phyloP scores from a whole-genome alignment of 2,113 vertebrate species.

The Collichthys lucidus region DNA sequence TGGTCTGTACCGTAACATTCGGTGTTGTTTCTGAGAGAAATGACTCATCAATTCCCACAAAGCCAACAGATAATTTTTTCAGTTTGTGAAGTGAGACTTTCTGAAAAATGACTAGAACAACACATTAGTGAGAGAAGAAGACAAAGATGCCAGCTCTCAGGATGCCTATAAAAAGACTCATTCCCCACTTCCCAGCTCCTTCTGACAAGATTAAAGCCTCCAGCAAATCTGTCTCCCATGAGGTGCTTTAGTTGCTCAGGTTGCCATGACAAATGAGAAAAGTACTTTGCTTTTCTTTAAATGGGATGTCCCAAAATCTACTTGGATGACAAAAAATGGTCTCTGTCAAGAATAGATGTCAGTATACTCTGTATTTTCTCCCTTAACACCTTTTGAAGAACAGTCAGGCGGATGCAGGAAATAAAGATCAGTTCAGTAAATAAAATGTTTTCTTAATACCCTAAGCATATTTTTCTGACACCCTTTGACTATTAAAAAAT shows the following conservation, averaged over 20 bases:
- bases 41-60: slow-evolving; percentile 26
- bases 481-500: background rate
- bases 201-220: slow-evolving; percentile 54
- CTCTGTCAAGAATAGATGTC: background rate
- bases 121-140: slow-evolving; percentile 35
- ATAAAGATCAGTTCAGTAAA: background rate
- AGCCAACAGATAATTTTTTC: slow-evolving; percentile 7
- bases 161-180: slow-evolving; percentile 48
- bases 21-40: slow-evolving; percentile 14
- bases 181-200: slow-evolving; percentile 43
- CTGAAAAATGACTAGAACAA: slow-evolving; percentile 2
- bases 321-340: background rate
- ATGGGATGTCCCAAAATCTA: slow-evolving; percentile 35
- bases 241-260: slow-evolving; percentile 52
- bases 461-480: background rate
- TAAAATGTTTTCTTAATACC: background rate
- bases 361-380: background rate
- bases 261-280: slow-evolving; percentile 57
- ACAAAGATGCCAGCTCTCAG: slow-evolving; percentile 23
- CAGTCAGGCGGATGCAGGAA: background rate
- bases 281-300: slow-evolving; percentile 37
- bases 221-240: slow-evolving; percentile 57
- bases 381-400: no score
- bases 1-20: background rate
- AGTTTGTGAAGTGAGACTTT: slow-evolving; percentile 5